Percentiles rank a stretch among this genome's conserved stretches.
Evolutionary conservation across 2,113 vertebrate species (phyloP).

Genomic region (Heterotis niloticus): DNA sequence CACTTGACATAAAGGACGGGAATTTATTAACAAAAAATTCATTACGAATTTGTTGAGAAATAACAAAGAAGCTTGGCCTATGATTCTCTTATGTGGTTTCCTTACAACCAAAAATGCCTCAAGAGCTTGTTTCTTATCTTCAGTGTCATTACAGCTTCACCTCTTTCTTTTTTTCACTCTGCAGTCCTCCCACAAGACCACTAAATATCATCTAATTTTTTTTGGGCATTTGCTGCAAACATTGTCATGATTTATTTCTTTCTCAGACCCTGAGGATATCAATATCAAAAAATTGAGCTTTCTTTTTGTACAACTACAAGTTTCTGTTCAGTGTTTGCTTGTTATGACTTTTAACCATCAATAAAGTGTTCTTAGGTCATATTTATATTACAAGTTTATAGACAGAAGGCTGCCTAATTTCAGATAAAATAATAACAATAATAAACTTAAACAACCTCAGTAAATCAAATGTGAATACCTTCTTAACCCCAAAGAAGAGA

Average conservation of each 20-base stretch:
- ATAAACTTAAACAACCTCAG: background rate
- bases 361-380: conserved; percentile 7
- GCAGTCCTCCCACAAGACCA: conserved; percentile 55
- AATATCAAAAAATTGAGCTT: conserved; percentile 55
- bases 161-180: background rate
- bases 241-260: conserved; percentile 36
- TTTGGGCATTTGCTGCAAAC: conserved; percentile 7
- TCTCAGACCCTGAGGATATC: conserved; percentile 54
- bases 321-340: conserved; percentile 52
- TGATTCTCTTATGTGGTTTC: conserved; percentile 40
- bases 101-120: conserved; percentile 40
- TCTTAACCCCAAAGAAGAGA: no score
- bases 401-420: conserved; percentile 1
- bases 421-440: background rate
- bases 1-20: background rate
- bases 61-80: conserved; percentile 23
- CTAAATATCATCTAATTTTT: conserved; percentile 45
- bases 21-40: conserved; percentile 13
- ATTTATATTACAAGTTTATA: background rate
- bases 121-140: conserved; percentile 47
- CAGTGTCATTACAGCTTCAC: background rate
- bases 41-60: conserved; percentile 5
- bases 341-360: conserved; percentile 57
- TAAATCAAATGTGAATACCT: background rate
- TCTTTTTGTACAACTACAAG: conserved; percentile 11